Evolutionary conservation across 2,113 vertebrate genomes (phyloP), one percentile per base, ranked within the genome.

Genomic region (Gopherus flavomarginatus): DNA sequence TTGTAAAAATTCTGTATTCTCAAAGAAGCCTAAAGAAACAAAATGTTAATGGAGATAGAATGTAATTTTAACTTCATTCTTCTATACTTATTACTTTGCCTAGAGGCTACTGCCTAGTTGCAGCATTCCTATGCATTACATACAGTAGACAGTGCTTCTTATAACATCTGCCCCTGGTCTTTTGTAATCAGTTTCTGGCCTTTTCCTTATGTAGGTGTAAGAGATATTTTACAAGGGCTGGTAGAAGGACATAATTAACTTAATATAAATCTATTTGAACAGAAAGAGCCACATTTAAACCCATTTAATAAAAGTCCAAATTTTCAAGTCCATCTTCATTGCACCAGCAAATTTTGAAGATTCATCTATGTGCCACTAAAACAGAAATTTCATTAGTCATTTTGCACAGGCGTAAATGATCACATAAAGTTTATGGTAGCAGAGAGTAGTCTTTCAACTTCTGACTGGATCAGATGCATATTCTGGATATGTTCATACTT

Each of bases 381-480:
- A 53, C 8, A 0, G 3, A 87, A 31, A 0, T 0, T 85, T 95
- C 85, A 93, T 87, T 27, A 42, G 56, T 80, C 81, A 56, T 79
- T 88, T 75, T 47, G 75, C 22, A 47, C 12, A 78, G 11, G 19
- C 35, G 5, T 38, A 72, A 95, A 50, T 65, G 62, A 57, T 38
- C 88, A 93, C 95, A 95, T 92, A 92, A 95, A 50, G 42, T 79
- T 86, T 88, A 94, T 94, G 52, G 50, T 80, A 11, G 65, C 93
- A 93, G 75, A 92, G 94, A 95, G 93, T 95, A 88, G 81, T 82
- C 42, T 91, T 17, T 31, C 89, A 91, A 94, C 83, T 86, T 96
- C 83, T 88, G 87, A 91, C 82, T 81, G 90, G 87, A 86, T 88
- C 26, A 90, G 84, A 90, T 47, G 12, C 42, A 27, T 44, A 93